These are phyloP conservation scores for Pachyramphus minor DNA, from an alignment of 2,113 vertebrate species.

Conservation along the genomic window DNA sequence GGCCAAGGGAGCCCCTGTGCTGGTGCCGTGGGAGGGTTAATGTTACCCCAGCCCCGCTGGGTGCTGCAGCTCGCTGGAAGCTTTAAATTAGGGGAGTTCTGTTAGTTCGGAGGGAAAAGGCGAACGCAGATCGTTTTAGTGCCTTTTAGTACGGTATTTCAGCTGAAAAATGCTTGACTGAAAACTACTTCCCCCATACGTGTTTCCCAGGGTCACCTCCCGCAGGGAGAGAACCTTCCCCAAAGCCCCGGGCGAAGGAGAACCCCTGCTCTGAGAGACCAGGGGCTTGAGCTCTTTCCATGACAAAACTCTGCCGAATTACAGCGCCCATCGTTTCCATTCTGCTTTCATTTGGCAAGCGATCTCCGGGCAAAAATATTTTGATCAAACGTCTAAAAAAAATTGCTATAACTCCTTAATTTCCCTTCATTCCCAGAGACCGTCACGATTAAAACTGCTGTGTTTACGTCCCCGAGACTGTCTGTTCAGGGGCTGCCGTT, in stretches of 20 bases:
- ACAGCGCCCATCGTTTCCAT: not conserved
- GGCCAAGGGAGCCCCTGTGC: accelerated
- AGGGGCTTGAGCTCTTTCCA: not conserved
- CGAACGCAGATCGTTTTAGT: accelerated
- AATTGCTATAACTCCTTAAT: conserved; percentile 13
- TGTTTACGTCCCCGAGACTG: not conserved
- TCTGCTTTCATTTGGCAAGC: conserved; percentile 19
- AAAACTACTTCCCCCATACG: accelerated
- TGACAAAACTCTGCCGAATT: not conserved
- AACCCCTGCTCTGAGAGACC: accelerated
- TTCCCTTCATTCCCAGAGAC: not conserved
- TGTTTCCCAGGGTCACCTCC: accelerated
- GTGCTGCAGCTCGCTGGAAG: not conserved
- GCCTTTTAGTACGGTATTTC: accelerated
- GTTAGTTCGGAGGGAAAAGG: accelerated
- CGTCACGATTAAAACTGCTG: not conserved
- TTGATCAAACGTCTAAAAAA: conserved; percentile 32
- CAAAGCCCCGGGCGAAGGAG: not conserved
- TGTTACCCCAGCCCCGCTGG: not conserved
- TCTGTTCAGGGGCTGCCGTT: not conserved
- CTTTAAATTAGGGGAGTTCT: accelerated
- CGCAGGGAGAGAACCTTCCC: not conserved
- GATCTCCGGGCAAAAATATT: conserved; percentile 1
- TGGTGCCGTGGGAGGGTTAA: not conserved
- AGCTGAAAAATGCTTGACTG: accelerated